Evolutionary conservation across 2,797 vertebrate species (phyloP), one percentile per base, ranked within the genome.

Genomic region (Triplophysa yarkandensis): DNA sequence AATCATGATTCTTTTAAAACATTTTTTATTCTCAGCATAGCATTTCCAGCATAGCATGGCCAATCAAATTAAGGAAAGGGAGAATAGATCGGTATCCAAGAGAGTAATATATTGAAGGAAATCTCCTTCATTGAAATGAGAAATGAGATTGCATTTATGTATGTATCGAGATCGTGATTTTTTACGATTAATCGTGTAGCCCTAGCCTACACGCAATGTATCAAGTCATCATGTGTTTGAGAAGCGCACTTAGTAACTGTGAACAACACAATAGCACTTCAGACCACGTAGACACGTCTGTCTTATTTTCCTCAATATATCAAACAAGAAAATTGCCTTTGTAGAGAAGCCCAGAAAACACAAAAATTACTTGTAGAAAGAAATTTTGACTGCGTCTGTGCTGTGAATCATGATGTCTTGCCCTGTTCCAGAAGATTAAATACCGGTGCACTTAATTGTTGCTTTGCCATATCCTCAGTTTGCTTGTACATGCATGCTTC

Each of bases 191-290:
- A n/a, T n/a, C n/a, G n/a, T n/a, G n/a, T n/a, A n/a, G n/a, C n/a
- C n/a, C n/a, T n/a, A n/a, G n/a, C n/a, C 41, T 0, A 10, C 17
- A 41, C 41, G n/a, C n/a, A 14, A 63, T 55, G 55, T 62, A 30
- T 21, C 34, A 41, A 13, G 1, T 27, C 11, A 17, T 48, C 41
- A 21, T 68, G 39, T 74, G 66, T 71, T 68, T 64, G 57, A 41
- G 28, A 25, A 68, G 34, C 41, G 27, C n/a, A 9, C 61, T 54
- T 71, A 46, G 77, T 55, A 70, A 63, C 71, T 70, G 27, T n/a
- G 19, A 57, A 23, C 30, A 68, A 74, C 55, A 68, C 39, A 52
- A 73, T 39, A 52, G 54, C 52, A 69, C 55, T 25, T 43, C 54
- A 28, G 19, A 23, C 60, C 23, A 63, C 46, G 17, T 30, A 60